phyloP scores from a whole-genome alignment of 2,888 invertebrate genomes.

The Xestoiulus laeticollis region DNA sequence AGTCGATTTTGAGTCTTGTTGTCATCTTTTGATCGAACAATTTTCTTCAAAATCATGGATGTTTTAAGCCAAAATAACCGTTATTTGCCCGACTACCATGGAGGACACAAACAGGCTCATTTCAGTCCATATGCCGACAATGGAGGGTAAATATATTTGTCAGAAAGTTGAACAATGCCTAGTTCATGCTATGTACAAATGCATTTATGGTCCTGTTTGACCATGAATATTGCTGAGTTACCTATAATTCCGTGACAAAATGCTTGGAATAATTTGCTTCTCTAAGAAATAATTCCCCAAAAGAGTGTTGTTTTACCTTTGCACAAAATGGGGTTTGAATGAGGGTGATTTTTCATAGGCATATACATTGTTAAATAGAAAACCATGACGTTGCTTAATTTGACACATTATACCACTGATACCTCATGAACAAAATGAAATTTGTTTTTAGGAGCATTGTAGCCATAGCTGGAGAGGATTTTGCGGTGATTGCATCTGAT shows the following conservation, averaged over 20 bases:
- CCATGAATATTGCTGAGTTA: no score
- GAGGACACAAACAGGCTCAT: constrained; percentile 64
- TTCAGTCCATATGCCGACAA: constrained; percentile 79
- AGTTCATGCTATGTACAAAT: not conserved
- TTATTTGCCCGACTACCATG: constrained; percentile 48
- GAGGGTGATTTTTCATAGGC: no score
- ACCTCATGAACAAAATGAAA: no score
- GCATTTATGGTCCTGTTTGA: no score
- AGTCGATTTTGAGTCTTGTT: constrained; percentile 25
- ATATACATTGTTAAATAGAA: no score
- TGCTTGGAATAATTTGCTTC: not conserved
- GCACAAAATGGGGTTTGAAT: no score
- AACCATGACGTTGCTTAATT: no score
- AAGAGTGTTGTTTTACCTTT: no score
- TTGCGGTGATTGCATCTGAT: constrained; percentile 93
- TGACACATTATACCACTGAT: no score
- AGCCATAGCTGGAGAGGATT: constrained; percentile 95
- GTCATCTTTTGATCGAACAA: not conserved
- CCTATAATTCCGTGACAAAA: not conserved
- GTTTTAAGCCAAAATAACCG: constrained; percentile 14
- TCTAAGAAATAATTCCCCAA: no score
- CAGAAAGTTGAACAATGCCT: not conserved
- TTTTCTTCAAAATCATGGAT: constrained; percentile 16
- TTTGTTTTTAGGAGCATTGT: constrained; percentile 79
- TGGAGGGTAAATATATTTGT: constrained; percentile 72